Percentiles rank a stretch among this genome's conserved stretches.
Evolutionary conservation across 2,888 invertebrate genomes (phyloP).

Genomic region (Euspilapteryx auroguttella): DNA sequence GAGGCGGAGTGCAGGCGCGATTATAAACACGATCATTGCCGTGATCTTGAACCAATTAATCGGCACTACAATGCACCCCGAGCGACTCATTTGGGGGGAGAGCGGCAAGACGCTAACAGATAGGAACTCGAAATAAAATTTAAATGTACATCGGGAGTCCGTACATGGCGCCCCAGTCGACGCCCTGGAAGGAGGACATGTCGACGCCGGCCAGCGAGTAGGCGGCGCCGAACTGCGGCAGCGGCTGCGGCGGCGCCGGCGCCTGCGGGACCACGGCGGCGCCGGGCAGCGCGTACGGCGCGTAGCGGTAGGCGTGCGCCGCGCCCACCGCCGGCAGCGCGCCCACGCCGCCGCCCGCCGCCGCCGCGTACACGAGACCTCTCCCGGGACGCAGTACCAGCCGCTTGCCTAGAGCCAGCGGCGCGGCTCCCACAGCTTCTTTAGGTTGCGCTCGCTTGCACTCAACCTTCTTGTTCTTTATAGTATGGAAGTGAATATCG

Average conservation of each 20-base stretch:
- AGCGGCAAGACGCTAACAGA: too few relatives aligned
- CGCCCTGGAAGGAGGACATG: constrained; percentile 90
- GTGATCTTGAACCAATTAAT: too few relatives aligned
- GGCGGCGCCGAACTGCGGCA: constrained; percentile 69
- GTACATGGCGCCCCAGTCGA: constrained; percentile 91
- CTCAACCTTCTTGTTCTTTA: constrained; percentile 88
- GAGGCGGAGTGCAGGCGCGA: constrained; percentile 24
- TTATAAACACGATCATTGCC: too few relatives aligned
- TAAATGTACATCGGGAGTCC: constrained; percentile 89
- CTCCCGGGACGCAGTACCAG: constrained; percentile 73
- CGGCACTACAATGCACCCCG: too few relatives aligned
- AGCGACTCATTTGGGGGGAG: too few relatives aligned
- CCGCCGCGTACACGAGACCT: constrained; percentile 64
- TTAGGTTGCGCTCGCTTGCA: constrained; percentile 93
- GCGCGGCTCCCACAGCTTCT: constrained; percentile 75
- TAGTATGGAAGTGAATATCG: constrained; percentile 90
- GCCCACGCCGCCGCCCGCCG: constrained; percentile 29
- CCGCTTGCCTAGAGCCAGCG: constrained; percentile 70
- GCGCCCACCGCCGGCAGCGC: constrained; percentile 48
- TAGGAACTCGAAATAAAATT: not conserved
- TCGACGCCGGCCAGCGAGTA: constrained; percentile 87
- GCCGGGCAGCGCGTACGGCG: constrained; percentile 20
- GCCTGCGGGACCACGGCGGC: constrained; percentile 52
- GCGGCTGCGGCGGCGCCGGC: constrained; percentile 60
- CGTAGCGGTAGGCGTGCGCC: constrained; percentile 58